Evolutionary conservation across 2,113 vertebrate species (phyloP).

Genomic region (Epinephelus fuscoguttatus): DNA sequence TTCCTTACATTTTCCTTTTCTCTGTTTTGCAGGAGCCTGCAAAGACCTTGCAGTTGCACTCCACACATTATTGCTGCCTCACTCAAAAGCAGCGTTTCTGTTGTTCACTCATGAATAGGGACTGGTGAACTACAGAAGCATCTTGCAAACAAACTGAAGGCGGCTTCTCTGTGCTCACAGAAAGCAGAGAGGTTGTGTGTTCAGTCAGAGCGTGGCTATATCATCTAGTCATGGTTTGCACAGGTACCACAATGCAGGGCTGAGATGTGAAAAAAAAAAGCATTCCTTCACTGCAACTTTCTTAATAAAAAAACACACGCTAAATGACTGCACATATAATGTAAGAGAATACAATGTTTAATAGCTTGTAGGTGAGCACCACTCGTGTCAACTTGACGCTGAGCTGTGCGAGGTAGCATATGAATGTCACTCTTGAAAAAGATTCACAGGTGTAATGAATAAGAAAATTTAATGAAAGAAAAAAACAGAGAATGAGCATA

Average conservation of each 20-base stretch:
- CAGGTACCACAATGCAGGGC: constrained; percentile 4
- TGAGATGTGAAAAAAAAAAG: not conserved
- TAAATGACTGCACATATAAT: constrained; percentile 14
- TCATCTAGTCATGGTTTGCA: constrained; percentile 38
- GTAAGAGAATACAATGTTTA: constrained; percentile 20
- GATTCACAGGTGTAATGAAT: constrained; percentile 9
- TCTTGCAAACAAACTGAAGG: constrained; percentile 33
- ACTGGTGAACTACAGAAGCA: constrained; percentile 32
- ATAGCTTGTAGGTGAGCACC: not conserved
- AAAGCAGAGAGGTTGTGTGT: constrained; percentile 12
- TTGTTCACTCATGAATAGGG: constrained; percentile 45
- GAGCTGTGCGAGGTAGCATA: constrained; percentile 7
- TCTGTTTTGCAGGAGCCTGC: constrained; percentile 20
- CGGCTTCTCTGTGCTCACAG: constrained; percentile 4
- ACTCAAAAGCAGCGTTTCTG: constrained; percentile 29
- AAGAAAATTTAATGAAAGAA: constrained; percentile 16
- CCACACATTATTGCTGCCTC: constrained; percentile 19
- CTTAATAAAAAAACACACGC: constrained; percentile 10
- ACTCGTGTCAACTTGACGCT: not conserved
- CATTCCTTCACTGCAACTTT: constrained; percentile 7
- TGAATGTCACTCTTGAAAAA: constrained; percentile 26
- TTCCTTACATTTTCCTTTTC: constrained; percentile 4
- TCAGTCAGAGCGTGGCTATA: not conserved
- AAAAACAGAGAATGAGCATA: not conserved
- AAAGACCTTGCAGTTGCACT: constrained; percentile 54